Evolutionary conservation across 2,888 invertebrate genomes (phyloP), one percentile per base, ranked within the genome.

Genomic region (Melolontha melolontha): DNA sequence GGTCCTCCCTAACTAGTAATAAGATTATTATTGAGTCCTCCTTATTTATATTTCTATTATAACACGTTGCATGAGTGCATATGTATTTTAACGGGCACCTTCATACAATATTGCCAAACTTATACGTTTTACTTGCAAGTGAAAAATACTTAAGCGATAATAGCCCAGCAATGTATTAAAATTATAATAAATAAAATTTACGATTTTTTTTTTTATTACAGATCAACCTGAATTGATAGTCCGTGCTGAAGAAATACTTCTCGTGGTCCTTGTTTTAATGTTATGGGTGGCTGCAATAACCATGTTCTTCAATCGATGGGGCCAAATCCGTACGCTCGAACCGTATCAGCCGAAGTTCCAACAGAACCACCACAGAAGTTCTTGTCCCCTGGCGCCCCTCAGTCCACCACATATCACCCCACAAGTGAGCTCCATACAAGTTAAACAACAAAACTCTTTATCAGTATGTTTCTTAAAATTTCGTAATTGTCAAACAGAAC

Each of bases 281-380:
- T 88, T 95, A 11, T 96, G 96, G 96, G 92, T 93, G 64, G 94
- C 92, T 0, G 95, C 95, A 71, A 95, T 95, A 71, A 92, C 93
- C 2, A 86, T 95, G 50, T 96, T 96, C 86, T 94, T 96, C 87
- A 95, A 96, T 85, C 92, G 95, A 72, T 96, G 95, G 95, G 95
- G 95, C 79, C 95, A 96, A 87, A 96, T 96, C 80, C 90, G 95
- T 72, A 95, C 94, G 94, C 83, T 95, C 83, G 94, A 95, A 81
- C 95, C 95, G 0, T 95, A 95, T 82, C 94, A 95, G 79, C 95
- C 95, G 1, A 94, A 95, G 83, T 95, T 95, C 80, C 93, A 93
- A 78, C 93, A 93, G 76, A 66, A 62, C 50, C 82, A 83, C 66
- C 94, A 94, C 83, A 87, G 94, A 74, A 89, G 91, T 75, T 92